Percentiles rank a stretch among this genome's conserved stretches.
Evolutionary conservation across 2,113 vertebrate genomes (phyloP).

Genomic region (Anguilla japonica): DNA sequence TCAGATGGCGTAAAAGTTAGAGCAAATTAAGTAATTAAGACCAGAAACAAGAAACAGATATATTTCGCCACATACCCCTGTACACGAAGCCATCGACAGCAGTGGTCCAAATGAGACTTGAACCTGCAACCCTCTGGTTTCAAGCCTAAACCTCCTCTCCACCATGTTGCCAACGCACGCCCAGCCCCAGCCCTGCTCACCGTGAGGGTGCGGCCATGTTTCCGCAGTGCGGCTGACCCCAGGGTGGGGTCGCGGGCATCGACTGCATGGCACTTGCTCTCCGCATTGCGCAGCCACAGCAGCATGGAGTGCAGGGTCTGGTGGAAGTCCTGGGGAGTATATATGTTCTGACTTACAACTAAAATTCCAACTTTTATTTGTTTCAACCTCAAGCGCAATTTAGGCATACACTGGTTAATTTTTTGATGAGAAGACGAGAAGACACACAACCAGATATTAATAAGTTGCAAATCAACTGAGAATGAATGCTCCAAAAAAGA

Average conservation of each 20-base stretch:
- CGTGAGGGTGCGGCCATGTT: slow-evolving; percentile 66
- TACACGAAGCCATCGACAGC: not conserved
- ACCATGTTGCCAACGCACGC: not conserved
- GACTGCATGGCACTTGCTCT: slow-evolving; percentile 69
- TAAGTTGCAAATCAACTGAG: too few relatives aligned
- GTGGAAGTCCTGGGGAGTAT: slow-evolving; percentile 81
- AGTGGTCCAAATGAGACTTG: not conserved
- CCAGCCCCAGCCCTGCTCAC: slow-evolving; percentile 55
- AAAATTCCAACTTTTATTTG: too few relatives aligned
- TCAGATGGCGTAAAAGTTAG: too few relatives aligned
- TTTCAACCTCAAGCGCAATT: too few relatives aligned
- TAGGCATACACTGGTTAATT: too few relatives aligned
- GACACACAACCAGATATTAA: too few relatives aligned
- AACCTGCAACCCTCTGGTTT: not conserved
- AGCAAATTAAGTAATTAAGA: too few relatives aligned
- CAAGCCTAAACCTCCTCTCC: not conserved
- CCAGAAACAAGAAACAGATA: too few relatives aligned
- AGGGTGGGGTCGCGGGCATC: slow-evolving; percentile 57
- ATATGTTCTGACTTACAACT: too few relatives aligned
- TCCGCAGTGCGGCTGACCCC: slow-evolving; percentile 54
- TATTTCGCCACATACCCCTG: not conserved
- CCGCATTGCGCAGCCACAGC: slow-evolving; percentile 82
- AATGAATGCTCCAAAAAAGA: too few relatives aligned
- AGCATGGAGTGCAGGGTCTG: slow-evolving; percentile 79
- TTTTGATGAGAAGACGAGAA: too few relatives aligned